Base-by-base conservation (phyloP, 2,797 vertebrate genomes). In the Chaetodon trifasciatus region DNA sequence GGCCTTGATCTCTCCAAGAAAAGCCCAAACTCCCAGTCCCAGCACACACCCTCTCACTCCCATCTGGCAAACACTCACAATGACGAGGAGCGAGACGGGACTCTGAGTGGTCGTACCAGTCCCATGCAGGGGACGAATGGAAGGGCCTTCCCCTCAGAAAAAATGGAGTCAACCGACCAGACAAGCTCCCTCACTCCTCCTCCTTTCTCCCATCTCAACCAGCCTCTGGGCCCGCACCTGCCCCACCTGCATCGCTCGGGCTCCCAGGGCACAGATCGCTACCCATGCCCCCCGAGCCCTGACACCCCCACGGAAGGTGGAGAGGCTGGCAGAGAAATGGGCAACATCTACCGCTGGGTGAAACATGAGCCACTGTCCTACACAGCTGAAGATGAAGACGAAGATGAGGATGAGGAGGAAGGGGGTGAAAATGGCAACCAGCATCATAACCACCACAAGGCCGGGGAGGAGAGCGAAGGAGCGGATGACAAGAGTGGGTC, bases 1-100 rank as follows among this genome's bases (percentile, higher is more conserved):
- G 98, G 98, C 93, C 96, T 99, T 42, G 98, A 99, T 92, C 96
- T 99, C 76, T 97, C 98, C 86, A 99, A 99, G 93, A 99, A 99
- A 93, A 99, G 98, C 90, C 98, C 98, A 82, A 90, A 91, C 74
- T 92, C 97, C 74, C 95, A 96, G 82, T 95, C 96, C 0, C 90
- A 96, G 91, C 94, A 91, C 93, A 94, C 89, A 70, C 91, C 95
- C 85, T 91, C 91, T 60, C 94, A 94, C 70, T 91, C 88, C 92
- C 88, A 91, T 94, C 89, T 95, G 95, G 89, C 91, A 83, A 35
- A 85, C 89, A 40, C 93, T 70, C 95, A 95, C 87, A 96, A 86
- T 4, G 97, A 97, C 7, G 96, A 97, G 69, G 95, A 96, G 28
- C 91, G 92, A 44, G 94, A 95, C 7, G 91, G 88, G 74, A 94